Evolutionary conservation across 2,797 vertebrate species (phyloP).

Genomic region (Bradypus variegatus): DNA sequence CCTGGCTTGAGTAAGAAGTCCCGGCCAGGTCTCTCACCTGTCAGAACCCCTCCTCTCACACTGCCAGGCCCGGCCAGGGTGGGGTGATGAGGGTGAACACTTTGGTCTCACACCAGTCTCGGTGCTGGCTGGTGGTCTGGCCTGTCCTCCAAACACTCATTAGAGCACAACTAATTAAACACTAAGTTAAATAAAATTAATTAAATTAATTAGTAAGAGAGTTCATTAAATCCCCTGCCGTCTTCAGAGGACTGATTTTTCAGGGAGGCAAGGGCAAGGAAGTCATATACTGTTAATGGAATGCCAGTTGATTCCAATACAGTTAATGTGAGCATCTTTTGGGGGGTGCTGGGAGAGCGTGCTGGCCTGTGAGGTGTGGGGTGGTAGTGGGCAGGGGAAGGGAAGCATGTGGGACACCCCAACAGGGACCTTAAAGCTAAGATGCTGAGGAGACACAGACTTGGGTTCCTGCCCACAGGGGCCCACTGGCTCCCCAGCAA

Average conservation of each 20-base stretch:
- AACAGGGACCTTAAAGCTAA: background rate
- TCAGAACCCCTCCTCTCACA: background rate
- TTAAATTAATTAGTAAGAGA: background rate
- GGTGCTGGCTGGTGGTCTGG: background rate
- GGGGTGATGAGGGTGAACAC: background rate
- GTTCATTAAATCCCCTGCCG: background rate
- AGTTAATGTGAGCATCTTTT: background rate
- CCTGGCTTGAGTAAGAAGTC: background rate
- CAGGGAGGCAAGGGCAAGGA: background rate
- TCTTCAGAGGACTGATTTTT: background rate
- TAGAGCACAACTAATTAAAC: background rate
- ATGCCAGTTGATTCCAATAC: background rate
- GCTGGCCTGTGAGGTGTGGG: background rate
- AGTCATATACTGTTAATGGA: background rate
- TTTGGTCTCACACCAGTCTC: background rate
- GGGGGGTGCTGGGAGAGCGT: background rate
- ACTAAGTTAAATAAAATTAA: conserved; percentile 8
- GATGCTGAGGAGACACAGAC: background rate
- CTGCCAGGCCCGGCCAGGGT: background rate
- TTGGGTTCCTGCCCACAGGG: background rate
- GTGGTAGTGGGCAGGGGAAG: background rate
- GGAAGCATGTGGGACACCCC: background rate
- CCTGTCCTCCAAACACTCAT: background rate
- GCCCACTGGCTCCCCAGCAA: background rate
- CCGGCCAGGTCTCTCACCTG: background rate